Conservation (phyloP, 2,797 vertebrate genomes). For the Lacerta viridis region DNA sequence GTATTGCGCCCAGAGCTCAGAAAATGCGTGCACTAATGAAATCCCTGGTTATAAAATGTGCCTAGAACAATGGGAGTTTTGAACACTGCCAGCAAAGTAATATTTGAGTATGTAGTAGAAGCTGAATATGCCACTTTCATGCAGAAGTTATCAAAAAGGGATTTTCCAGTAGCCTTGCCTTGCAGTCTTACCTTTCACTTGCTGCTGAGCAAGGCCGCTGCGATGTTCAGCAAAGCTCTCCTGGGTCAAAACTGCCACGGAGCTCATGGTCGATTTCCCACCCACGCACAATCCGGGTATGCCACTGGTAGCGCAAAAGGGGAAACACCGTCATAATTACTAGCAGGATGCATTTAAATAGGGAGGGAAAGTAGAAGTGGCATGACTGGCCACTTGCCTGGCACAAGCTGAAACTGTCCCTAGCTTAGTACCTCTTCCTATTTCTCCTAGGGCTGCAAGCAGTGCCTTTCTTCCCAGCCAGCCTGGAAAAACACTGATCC, state of each 20-base stretch:
- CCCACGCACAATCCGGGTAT: slow-evolving; percentile 95
- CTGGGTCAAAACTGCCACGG: slow-evolving; percentile 99
- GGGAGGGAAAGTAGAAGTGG: not conserved
- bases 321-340: slow-evolving; percentile 5
- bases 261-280: slow-evolving; percentile 98
- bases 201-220: slow-evolving; percentile 94
- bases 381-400: not conserved
- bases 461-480: not conserved
- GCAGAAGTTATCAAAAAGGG: not conserved
- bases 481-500: not conserved
- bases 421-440: not conserved
- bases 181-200: slow-evolving; percentile 85
- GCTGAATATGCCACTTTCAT: not conserved
- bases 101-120: fast-evolving
- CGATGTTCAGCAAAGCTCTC: slow-evolving; percentile 99
- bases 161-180: not conserved
- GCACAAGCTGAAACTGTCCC: not conserved
- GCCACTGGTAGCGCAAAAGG: slow-evolving; percentile 83
- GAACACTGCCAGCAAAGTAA: not conserved
- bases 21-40: too few species aligned
- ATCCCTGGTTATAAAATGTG: too few species aligned
- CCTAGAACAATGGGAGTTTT: too few species aligned
- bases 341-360: not conserved
- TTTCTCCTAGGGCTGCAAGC: not conserved
- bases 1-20: too few species aligned